Conservation (phyloP, 2,888 invertebrate species). For the Drosophila meridiana region DNA sequence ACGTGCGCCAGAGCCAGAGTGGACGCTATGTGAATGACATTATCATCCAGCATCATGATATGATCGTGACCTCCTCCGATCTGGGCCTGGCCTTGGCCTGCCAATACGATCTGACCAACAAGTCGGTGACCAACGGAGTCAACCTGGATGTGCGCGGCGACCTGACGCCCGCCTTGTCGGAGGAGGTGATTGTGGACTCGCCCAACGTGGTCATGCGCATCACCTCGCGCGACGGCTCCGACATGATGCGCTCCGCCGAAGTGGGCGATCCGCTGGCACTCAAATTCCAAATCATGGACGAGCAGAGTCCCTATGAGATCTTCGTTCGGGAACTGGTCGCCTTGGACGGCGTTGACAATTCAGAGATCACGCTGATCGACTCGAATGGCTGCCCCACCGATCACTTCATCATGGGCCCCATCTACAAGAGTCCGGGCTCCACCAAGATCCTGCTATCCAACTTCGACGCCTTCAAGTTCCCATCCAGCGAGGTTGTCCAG, state of each 20-base stretch:
- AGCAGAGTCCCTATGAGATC: slow-evolving; percentile 97
- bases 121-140: slow-evolving; percentile 95
- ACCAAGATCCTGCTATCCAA: slow-evolving; percentile 94
- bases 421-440: slow-evolving; percentile 92
- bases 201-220: slow-evolving; percentile 98
- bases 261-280: slow-evolving; percentile 96
- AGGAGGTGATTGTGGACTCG: slow-evolving; percentile 96
- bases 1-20: slow-evolving; percentile 94
- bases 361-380: slow-evolving; percentile 96
- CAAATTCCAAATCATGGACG: slow-evolving; percentile 96
- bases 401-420: slow-evolving; percentile 96
- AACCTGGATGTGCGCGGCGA: slow-evolving; percentile 95
- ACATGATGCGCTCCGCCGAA: slow-evolving; percentile 94
- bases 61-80: slow-evolving; percentile 96
- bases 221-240: slow-evolving; percentile 93
- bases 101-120: slow-evolving; percentile 96
- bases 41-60: slow-evolving; percentile 97
- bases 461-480: slow-evolving; percentile 98
- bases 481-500: slow-evolving; percentile 96
- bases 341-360: slow-evolving; percentile 96
- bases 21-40: slow-evolving; percentile 95
- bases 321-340: slow-evolving; percentile 97
- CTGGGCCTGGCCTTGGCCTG: slow-evolving; percentile 96
- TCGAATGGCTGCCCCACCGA: slow-evolving; percentile 96
- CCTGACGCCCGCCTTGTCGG: slow-evolving; percentile 92